Evolutionary conservation across 1,140 invertebrate species (phyloP).

Genomic region (Drosophila funebris): DNA sequence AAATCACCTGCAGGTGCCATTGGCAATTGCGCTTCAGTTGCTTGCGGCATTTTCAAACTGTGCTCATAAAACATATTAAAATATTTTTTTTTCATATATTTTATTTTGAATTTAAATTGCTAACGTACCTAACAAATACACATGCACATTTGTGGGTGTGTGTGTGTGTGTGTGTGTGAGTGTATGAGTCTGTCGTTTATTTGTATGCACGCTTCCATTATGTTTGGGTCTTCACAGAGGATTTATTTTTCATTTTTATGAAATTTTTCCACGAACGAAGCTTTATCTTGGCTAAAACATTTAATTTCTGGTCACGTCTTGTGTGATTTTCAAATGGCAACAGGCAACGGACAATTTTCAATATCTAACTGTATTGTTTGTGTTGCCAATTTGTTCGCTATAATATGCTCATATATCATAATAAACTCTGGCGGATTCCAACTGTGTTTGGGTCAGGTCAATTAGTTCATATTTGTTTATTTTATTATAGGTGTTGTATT

Average conservation of each 20-base stretch:
- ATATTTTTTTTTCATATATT: slow-evolving; percentile 34
- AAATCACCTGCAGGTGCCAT: slow-evolving; percentile 60
- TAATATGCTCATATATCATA: slow-evolving; percentile 30
- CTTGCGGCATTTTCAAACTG: slow-evolving; percentile 19
- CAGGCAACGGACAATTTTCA: slow-evolving; percentile 32
- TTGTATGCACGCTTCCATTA: slow-evolving; percentile 40
- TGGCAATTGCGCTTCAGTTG: slow-evolving; percentile 40
- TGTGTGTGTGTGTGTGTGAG: neutral
- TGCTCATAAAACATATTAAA: slow-evolving; percentile 71
- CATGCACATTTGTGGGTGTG: neutral
- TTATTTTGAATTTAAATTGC: slow-evolving; percentile 10
- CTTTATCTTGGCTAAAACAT: slow-evolving; percentile 55
- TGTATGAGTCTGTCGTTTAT: slow-evolving; percentile 22
- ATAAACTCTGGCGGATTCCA: slow-evolving; percentile 2
- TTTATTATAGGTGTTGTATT: neutral
- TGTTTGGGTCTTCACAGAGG: slow-evolving; percentile 48
- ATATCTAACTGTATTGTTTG: slow-evolving; percentile 34
- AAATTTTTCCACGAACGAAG: slow-evolving; percentile 61
- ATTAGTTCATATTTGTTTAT: neutral
- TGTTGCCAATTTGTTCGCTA: slow-evolving; percentile 30
- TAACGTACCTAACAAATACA: neutral
- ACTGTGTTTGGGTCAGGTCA: neutral
- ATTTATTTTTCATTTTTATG: slow-evolving; percentile 77
- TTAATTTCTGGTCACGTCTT: slow-evolving; percentile 79
- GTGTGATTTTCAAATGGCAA: slow-evolving; percentile 72